Base-by-base conservation (phyloP, 2,888 invertebrate species). In the Apantesis nais region DNA sequence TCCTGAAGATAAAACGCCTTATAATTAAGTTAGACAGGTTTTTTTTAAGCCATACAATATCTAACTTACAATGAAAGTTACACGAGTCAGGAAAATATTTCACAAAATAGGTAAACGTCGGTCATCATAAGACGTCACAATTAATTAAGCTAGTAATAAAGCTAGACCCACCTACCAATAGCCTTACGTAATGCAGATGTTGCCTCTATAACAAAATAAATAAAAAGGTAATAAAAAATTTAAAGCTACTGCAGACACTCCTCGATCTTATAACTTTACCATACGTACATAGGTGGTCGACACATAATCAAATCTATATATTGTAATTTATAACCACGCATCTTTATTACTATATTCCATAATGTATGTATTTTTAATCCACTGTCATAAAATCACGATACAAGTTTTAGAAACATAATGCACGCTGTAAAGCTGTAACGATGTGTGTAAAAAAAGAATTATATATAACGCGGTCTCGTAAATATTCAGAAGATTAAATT, bases 281-380 rank as follows among this genome's bases (percentile, higher is more conserved):
- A 65, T 34, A 34, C 34, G 34, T 29, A 66, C 29, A 60, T 41
- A 60, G 60, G 60, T 67, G 67, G 60, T 61, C 67, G 16, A 41
- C 14, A 44, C 29, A n/a, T 67, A 67, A 67, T 61, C 34, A 67
- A 61, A 61, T n/a, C 44, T 44, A 67, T 67, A 66, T 61, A 61
- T 61, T 61, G 14, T 61, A 61, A 44, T 60, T 67, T 60, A 67
- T 44, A 58, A n/a, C 44, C 67, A 67, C 31, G 39, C 67, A 44
- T 31, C 44, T 61, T 34, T 67, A 61, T 67, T 29, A 41, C 41
- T 34, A 66, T 67, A 14, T 37, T 61, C 41, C 16, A 60, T 58
- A 66, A 66, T 58, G n/a, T 67, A 67, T 67, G 67, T 52, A 78
- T 76, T 78, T 74, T 78, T 72, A 78, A 78, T 70, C 76, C 78